A percentile compares a stretch with the other conserved stretches of the same genome.
Evolutionary conservation across 2,797 vertebrate species (phyloP).

Genomic region (Natrix natrix): DNA sequence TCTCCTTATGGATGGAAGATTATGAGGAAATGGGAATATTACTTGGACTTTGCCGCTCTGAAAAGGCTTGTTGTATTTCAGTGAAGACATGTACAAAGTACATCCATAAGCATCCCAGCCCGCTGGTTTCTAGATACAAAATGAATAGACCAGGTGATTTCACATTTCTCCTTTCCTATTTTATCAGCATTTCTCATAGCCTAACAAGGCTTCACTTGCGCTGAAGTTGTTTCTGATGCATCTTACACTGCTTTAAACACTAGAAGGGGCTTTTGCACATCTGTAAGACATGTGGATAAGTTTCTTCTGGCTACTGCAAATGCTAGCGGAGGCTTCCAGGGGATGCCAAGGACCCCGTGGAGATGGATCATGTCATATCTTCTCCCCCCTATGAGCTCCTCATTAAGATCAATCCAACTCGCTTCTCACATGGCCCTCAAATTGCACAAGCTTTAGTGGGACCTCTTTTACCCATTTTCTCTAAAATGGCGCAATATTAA

Average conservation of each 20-base stretch:
- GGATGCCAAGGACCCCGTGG: not conserved
- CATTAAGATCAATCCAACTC: not conserved
- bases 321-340: not conserved
- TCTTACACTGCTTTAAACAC: not conserved
- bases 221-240: not conserved
- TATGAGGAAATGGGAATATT: not conserved
- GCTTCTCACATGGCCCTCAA: not conserved
- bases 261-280: not conserved
- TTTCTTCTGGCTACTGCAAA: not conserved
- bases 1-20: not conserved
- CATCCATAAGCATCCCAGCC: not conserved
- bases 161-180: not conserved
- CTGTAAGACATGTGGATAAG: not conserved
- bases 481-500: not conserved
- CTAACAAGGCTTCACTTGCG: not conserved
- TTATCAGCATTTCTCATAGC: not conserved
- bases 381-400: not conserved
- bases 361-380: not conserved
- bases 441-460: not conserved
- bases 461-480: not conserved
- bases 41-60: not conserved
- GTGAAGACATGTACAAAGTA: not conserved
- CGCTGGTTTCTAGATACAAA: not conserved
- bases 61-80: not conserved
- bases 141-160: not conserved